Evolutionary conservation across 1,140 invertebrate species (phyloP).

Genomic region (Listronotus oregonensis): DNA sequence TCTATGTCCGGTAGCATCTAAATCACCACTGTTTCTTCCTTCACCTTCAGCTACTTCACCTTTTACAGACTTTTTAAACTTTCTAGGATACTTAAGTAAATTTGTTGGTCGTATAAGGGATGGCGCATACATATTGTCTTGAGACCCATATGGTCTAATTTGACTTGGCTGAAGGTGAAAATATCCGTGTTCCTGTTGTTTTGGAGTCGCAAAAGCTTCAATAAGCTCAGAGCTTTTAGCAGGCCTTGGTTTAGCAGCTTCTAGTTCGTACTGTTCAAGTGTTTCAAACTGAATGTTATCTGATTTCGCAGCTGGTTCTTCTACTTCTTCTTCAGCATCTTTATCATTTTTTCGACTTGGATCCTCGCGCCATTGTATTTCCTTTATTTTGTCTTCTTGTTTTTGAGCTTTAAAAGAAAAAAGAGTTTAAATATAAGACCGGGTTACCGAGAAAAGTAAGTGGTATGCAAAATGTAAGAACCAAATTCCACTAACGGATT

Average conservation of each 20-base stretch:
- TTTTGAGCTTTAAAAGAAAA: slow-evolving; percentile 11
- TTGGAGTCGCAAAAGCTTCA: slow-evolving; percentile 6
- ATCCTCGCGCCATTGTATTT: slow-evolving; percentile 21
- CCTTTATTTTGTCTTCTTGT: slow-evolving; percentile 1
- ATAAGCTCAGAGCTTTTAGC: slow-evolving; percentile 21
- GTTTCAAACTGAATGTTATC: slow-evolving; percentile 15
- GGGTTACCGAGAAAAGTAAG: too few relatives aligned
- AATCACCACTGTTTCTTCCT: not conserved
- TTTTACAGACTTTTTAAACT: slow-evolving; percentile 9
- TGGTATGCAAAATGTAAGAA: too few relatives aligned
- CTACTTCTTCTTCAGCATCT: not conserved
- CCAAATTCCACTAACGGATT: too few relatives aligned
- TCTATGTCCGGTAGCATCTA: not conserved
- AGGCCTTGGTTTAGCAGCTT: slow-evolving; percentile 22
- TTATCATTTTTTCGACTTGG: not conserved
- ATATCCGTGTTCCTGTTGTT: not conserved
- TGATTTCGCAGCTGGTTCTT: not conserved
- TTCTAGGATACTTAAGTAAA: slow-evolving; percentile 21
- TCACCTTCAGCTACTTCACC: not conserved
- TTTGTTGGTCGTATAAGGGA: slow-evolving; percentile 19
- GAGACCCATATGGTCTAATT: slow-evolving; percentile 34
- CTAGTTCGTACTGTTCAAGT: slow-evolving; percentile 36
- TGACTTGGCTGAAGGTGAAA: slow-evolving; percentile 32
- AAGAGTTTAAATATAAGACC: too few relatives aligned
- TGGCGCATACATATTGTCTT: slow-evolving; percentile 25